Percentiles rank a stretch among this genome's conserved stretches.
Evolutionary conservation across 2,113 vertebrate genomes (phyloP).

Genomic region (Nesogale talazaci): DNA sequence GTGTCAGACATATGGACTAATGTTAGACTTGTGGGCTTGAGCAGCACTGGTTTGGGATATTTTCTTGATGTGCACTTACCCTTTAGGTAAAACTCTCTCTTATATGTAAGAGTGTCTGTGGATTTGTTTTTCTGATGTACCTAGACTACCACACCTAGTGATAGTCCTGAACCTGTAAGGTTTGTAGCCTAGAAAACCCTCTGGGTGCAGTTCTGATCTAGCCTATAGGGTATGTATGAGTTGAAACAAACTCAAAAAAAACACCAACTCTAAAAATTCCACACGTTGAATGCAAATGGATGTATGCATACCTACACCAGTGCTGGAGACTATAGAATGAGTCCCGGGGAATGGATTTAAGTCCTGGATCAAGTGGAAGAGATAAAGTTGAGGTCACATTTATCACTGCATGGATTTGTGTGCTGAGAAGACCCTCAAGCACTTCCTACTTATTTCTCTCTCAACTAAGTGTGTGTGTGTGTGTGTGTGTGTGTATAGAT

Average conservation of each 20-base stretch:
- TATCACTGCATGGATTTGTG: neutral
- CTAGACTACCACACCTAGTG: too few relatives aligned
- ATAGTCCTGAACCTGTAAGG: too few relatives aligned
- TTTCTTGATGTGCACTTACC: too few relatives aligned
- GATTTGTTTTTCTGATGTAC: too few relatives aligned
- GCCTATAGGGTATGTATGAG: neutral
- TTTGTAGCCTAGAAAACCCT: neutral
- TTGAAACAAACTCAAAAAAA: neutral
- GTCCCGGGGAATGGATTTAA: neutral
- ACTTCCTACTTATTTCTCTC: neutral
- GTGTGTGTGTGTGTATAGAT: too few relatives aligned
- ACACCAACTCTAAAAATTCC: neutral
- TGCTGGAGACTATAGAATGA: neutral
- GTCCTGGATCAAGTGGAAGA: neutral
- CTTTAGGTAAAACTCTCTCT: too few relatives aligned
- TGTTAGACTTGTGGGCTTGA: too few relatives aligned
- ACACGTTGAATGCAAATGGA: neutral
- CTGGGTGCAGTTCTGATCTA: neutral
- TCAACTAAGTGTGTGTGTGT: too few relatives aligned
- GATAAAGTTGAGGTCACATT: neutral
- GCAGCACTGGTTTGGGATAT: too few relatives aligned
- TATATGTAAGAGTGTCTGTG: too few relatives aligned
- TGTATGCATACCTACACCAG: neutral
- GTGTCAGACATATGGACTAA: too few relatives aligned
- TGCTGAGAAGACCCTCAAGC: neutral